These are phyloP conservation scores for Oenanthe melanoleuca DNA, from an alignment of 2,113 vertebrate species.

Conservation along the genomic window DNA sequence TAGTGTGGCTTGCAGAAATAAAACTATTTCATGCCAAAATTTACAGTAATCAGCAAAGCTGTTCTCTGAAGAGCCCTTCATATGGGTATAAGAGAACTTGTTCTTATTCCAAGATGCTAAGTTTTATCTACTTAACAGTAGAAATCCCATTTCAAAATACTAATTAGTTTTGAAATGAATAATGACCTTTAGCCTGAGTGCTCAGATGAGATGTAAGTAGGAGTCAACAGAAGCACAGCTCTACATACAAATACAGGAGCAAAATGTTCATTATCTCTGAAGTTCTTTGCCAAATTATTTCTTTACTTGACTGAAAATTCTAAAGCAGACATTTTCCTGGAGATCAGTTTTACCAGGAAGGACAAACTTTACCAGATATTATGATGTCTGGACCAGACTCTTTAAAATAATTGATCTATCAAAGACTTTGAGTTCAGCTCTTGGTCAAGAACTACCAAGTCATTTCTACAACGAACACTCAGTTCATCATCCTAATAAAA, in stretches of 20 bases:
- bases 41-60: neutral
- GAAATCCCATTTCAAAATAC: neutral
- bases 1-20: neutral
- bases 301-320: neutral
- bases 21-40: neutral
- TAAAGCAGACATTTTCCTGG: neutral
- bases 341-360: neutral
- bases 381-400: neutral
- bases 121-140: neutral
- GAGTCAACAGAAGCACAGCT: neutral
- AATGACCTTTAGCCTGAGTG: neutral
- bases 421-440: neutral
- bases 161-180: constrained; percentile 22
- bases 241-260: neutral
- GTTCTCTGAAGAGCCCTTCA: neutral
- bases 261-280: neutral
- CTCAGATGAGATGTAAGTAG: neutral
- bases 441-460: neutral
- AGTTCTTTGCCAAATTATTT: neutral
- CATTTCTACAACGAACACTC: neutral
- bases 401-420: neutral
- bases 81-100: neutral
- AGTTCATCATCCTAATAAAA: neutral
- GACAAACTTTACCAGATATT: neutral
- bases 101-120: neutral